Percentiles rank a stretch among this genome's conserved stretches.
These are phyloP conservation scores for Pomatostomus ruficeps DNA, from an alignment of 2,113 vertebrate species.

Conservation along the genomic window DNA sequence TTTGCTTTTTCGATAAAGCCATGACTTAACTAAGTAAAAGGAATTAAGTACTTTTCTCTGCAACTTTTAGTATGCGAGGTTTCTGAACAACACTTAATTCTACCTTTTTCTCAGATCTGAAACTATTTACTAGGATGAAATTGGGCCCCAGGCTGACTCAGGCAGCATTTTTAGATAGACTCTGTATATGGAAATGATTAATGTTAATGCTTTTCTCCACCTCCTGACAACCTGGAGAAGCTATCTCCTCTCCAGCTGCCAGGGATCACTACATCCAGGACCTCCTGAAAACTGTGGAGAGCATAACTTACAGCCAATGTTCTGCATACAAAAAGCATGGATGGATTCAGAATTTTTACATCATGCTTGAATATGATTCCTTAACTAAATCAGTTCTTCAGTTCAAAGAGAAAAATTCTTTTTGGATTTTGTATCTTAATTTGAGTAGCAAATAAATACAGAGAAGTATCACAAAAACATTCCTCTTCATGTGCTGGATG, in stretches of 20 bases:
- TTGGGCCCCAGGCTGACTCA: not conserved
- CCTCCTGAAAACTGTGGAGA: not conserved
- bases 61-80: not conserved
- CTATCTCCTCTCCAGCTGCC: not conserved
- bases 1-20: not conserved
- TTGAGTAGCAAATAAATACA: not conserved
- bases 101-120: not conserved
- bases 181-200: not conserved
- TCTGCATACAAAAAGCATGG: not conserved
- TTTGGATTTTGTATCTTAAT: not conserved
- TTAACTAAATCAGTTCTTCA: not conserved
- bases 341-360: not conserved
- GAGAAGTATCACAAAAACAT: not conserved
- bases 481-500: not conserved
- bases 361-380: not conserved
- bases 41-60: not conserved
- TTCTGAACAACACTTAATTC: not conserved
- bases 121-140: not conserved
- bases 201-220: not conserved
- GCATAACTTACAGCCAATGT: not conserved
- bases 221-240: not conserved
- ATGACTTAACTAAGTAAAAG: not conserved
- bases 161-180: not conserved
- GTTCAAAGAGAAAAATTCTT: not conserved
- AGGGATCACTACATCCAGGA: not conserved